Evolutionary conservation across 2,797 vertebrate genomes (phyloP).

Genomic region (Galago senegalensis): DNA sequence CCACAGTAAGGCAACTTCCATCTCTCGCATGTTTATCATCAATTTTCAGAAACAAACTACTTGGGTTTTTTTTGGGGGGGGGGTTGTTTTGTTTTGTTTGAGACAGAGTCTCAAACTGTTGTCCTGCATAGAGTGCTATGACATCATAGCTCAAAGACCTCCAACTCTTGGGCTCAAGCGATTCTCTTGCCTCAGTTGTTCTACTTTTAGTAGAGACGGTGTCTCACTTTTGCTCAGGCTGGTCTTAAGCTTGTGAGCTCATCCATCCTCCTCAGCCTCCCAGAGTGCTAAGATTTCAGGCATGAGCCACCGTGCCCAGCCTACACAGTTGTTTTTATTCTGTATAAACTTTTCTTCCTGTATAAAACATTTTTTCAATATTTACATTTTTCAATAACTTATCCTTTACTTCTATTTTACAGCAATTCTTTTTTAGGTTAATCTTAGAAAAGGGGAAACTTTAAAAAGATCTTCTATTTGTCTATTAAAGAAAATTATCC

Average conservation of each 20-base stretch:
- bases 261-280: no score
- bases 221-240: no score
- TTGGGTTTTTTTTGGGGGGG: background rate
- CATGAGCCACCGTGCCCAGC: no score
- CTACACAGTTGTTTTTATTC: background rate
- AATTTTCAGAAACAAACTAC: slow-evolving; percentile 28
- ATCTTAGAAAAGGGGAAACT: background rate
- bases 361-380: slow-evolving; percentile 32
- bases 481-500: slow-evolving; percentile 50
- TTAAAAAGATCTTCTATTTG: background rate
- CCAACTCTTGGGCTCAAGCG: no score
- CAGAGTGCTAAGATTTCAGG: no score
- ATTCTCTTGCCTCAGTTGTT: no score
- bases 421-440: slow-evolving; percentile 48
- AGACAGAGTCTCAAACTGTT: no score
- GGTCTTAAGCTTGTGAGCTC: no score
- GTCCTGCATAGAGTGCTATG: no score
- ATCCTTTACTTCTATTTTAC: slow-evolving; percentile 19
- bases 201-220: no score
- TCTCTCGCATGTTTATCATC: background rate
- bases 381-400: slow-evolving; percentile 46
- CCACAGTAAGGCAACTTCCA: background rate
- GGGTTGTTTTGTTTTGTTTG: no score
- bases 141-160: no score
- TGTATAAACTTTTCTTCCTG: background rate